Base-by-base conservation (phyloP, 2,113 vertebrate genomes). In the Calyptommatus sinebrachiatus region DNA sequence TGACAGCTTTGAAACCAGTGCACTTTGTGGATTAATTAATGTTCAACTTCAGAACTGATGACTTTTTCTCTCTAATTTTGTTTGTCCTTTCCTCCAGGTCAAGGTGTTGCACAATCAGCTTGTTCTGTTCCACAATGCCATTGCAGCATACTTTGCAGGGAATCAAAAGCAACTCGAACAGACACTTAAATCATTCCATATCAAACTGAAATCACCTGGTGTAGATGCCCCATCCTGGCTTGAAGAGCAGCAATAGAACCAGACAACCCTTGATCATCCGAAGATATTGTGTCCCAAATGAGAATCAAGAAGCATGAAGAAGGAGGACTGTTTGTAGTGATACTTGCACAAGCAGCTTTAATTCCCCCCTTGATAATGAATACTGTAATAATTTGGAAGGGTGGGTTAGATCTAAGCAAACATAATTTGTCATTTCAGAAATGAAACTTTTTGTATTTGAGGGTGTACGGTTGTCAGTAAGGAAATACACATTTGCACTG, bases 101-200 rank as follows among this genome's bases (percentile, higher is more conserved):
- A 99, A 99, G 85, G 98, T 99, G 0, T 91, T 99, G 90, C 98
- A 99, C 92, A 99, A 99, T 92, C 98, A 99, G 91, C 96, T 99
- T 70, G 95, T 97, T 91, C 95, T 99, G 89, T 99, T 99, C 95
- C 98, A 99, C 91, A 99, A 99, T 29, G 97, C 98, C 85, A 97
- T 99, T 5, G 96, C 98, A 0, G 97, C 98, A 0, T 99, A 99
- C 93, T 99, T 98, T 77, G 96, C 98, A 61, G 98, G 98, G 78
- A 99, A 99, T 93, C 98, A 99, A 89, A 97, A 99, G 93, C 97
- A 99, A 91, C 97, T 99, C 89, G 98, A 99, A 94, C 95, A 98
- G 95, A 99, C 98, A 69, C 97, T 99, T 86, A 97, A 97, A 94
- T 97, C 98, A 94, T 99, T 99, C 93, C 98, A 99, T 89, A 97